Evolutionary conservation across 2,888 invertebrate genomes (phyloP).

Genomic region (Dermolepida albohirtum): DNA sequence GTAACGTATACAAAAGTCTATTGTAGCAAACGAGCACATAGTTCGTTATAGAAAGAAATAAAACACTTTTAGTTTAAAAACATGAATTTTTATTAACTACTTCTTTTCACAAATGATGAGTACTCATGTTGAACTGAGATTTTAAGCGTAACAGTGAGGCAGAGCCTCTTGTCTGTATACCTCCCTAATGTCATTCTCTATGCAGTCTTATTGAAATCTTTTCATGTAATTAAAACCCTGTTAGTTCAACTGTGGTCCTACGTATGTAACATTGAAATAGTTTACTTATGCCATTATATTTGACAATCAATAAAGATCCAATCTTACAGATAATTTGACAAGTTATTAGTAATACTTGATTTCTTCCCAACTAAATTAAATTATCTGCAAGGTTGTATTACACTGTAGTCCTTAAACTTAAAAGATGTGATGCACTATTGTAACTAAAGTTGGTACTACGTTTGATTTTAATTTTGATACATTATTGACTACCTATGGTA

Average conservation of each 20-base stretch:
- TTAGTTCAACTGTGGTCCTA: constrained; percentile 62
- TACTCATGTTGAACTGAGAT: constrained; percentile 64
- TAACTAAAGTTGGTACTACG: constrained; percentile 37
- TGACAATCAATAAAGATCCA: constrained; percentile 26
- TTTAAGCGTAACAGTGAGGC: constrained; percentile 63
- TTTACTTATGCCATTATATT: constrained; percentile 38
- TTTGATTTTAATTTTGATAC: constrained; percentile 45
- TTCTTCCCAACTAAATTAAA: background rate
- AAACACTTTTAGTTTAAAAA: constrained; percentile 55
- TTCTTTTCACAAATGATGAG: constrained; percentile 64
- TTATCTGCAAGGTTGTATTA: constrained; percentile 26
- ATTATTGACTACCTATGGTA: constrained; percentile 50
- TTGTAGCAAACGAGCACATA: background rate
- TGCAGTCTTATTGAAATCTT: constrained; percentile 63
- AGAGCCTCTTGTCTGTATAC: constrained; percentile 58
- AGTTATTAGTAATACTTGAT: background rate
- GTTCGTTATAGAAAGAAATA: constrained; percentile 19
- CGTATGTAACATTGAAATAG: constrained; percentile 49
- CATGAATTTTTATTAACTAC: constrained; percentile 63
- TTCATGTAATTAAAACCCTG: constrained; percentile 61
- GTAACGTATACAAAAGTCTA: no score
- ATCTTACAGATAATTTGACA: constrained; percentile 10
- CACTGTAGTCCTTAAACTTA: constrained; percentile 38
- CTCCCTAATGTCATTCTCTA: constrained; percentile 62
- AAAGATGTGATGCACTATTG: constrained; percentile 39